Conservation (phyloP, 2,888 invertebrate species). For the Saturnia pavonia region DNA sequence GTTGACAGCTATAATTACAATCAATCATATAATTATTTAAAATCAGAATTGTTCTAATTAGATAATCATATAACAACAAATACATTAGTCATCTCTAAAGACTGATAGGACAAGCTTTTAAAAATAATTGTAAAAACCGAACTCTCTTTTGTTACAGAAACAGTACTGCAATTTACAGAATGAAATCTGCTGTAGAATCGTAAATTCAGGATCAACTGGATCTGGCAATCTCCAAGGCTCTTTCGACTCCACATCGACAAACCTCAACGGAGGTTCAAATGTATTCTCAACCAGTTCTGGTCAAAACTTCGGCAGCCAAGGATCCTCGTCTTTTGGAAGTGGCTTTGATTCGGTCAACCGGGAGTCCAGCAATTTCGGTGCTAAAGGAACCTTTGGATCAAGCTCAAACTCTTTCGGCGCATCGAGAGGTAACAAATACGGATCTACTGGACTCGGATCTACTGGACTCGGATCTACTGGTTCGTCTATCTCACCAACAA, state of each 20-base stretch:
- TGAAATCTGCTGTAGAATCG: slow-evolving; percentile 76
- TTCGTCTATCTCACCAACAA: slow-evolving; percentile 43
- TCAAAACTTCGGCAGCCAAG: slow-evolving; percentile 24
- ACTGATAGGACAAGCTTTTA: background rate
- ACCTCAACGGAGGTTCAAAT: slow-evolving; percentile 49
- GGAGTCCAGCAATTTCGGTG: background rate
- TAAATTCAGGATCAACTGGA: slow-evolving; percentile 46
- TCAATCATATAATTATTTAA: no score
- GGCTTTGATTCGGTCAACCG: background rate
- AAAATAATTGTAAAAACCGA: background rate
- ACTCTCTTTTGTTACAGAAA: slow-evolving; percentile 61
- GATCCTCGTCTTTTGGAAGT: slow-evolving; percentile 7
- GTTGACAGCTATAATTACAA: no score
- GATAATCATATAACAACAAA: no score
- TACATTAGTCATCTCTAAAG: background rate
- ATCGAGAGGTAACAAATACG: slow-evolving; percentile 18
- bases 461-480: slow-evolving; percentile 41
- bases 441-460: slow-evolving; percentile 34
- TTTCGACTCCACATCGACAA: slow-evolving; percentile 49
- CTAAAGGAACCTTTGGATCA: slow-evolving; percentile 25
- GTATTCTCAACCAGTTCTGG: slow-evolving; percentile 45
- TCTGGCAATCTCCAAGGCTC: slow-evolving; percentile 50
- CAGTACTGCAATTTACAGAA: slow-evolving; percentile 72
- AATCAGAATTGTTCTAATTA: no score
- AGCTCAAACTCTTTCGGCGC: slow-evolving; percentile 31